These are phyloP conservation scores for Eristalis pertinax DNA, from an alignment of 2,888 invertebrate species.

Conservation along the genomic window DNA sequence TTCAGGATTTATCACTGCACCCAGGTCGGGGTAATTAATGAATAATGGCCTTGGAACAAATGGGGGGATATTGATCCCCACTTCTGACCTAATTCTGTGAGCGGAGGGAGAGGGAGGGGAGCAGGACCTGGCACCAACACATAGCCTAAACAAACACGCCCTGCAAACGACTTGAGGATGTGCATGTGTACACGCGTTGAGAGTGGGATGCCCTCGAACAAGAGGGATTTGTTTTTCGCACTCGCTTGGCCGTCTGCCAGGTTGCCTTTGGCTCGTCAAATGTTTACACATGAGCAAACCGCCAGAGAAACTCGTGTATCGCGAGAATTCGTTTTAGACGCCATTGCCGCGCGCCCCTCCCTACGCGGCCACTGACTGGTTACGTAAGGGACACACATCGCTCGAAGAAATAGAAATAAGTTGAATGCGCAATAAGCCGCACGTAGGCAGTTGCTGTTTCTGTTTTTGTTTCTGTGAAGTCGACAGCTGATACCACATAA, in stretches of 20 bases:
- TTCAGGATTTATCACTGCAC: background rate
- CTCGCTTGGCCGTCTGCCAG: background rate
- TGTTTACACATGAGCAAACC: slow-evolving; percentile 14
- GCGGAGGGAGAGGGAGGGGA: background rate
- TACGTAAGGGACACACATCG: background rate
- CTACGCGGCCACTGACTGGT: background rate
- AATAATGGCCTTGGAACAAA: background rate
- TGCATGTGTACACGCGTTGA: background rate
- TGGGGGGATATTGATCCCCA: background rate
- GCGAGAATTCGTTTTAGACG: background rate
- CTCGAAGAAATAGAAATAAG: background rate
- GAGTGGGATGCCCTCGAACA: background rate
- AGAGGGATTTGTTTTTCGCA: background rate
- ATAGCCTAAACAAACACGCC: background rate
- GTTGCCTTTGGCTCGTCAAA: slow-evolving; percentile 16
- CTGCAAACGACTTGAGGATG: background rate
- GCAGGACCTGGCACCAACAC: background rate
- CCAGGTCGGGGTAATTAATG: background rate
- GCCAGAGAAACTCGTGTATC: background rate
- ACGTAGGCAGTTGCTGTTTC: slow-evolving; percentile 25
- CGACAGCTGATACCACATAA: slow-evolving; percentile 16
- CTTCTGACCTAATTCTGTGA: background rate
- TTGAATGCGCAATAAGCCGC: slow-evolving; percentile 8
- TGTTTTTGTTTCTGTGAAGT: background rate
- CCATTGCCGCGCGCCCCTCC: background rate